A percentile compares a stretch with the other conserved stretches of the same genome.
These are phyloP conservation scores for Tethea ocularis DNA, from an alignment of 2,888 invertebrate genomes.

Conservation along the genomic window DNA sequence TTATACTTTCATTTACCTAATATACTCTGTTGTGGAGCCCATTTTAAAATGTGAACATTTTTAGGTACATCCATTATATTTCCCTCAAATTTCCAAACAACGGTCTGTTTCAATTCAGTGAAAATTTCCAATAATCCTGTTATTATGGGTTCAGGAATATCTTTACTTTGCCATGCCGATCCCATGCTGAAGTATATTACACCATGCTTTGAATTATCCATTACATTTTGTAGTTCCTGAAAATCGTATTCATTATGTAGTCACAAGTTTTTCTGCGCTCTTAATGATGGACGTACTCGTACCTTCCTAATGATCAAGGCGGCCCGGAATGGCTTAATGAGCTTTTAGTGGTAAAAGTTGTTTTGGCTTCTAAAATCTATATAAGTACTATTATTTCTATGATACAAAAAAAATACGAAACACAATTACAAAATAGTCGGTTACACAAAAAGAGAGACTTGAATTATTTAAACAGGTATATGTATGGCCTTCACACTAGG, in stretches of 20 bases:
- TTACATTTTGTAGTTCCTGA: slow-evolving; percentile 55
- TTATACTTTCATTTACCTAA: slow-evolving; percentile 45
- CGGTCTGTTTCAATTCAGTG: slow-evolving; percentile 54
- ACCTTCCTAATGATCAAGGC: neutral
- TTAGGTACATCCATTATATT: slow-evolving; percentile 48
- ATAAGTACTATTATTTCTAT: too few species aligned
- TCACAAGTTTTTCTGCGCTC: neutral
- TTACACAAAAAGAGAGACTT: too few species aligned
- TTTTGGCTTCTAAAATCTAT: neutral
- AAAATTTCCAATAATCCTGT: slow-evolving; percentile 50
- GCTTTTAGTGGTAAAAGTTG: neutral
- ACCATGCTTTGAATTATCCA: slow-evolving; percentile 60
- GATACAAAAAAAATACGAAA: too few species aligned
- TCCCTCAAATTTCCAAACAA: slow-evolving; percentile 69
- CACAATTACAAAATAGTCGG: too few species aligned
- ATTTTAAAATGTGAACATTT: slow-evolving; percentile 61
- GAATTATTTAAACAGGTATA: too few species aligned
- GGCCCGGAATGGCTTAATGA: neutral
- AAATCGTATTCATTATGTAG: neutral
- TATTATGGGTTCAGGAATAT: slow-evolving; percentile 46
- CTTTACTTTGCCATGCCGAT: slow-evolving; percentile 50
- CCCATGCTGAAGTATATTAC: slow-evolving; percentile 73
- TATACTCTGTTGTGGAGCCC: slow-evolving; percentile 70
- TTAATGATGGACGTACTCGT: neutral
- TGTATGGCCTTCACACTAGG: too few species aligned